Base-by-base conservation (phyloP, 2,113 vertebrate genomes). In the Camelus bactrianus region DNA sequence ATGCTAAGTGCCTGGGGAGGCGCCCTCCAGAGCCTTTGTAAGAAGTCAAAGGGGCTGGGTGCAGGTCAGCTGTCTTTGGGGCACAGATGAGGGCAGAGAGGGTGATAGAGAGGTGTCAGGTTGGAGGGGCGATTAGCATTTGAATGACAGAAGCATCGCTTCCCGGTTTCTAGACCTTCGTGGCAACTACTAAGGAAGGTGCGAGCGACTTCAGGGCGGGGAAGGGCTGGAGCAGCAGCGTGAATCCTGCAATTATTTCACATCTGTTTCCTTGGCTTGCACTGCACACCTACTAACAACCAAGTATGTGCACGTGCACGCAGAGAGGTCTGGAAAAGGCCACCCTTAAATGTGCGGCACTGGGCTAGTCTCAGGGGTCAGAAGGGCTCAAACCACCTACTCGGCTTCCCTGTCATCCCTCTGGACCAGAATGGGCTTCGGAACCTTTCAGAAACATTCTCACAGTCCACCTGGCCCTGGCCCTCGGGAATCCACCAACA, bases 1-100 rank as follows among this genome's bases (percentile, higher is more conserved):
- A 22, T 94, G 94, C 82, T 86, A 89, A 97, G 54, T 32, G 42
- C 35, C 35, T 32, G 54, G 13, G 87, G 92, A 96, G 93, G 76
- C 8, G 0, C 83, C 92, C 76, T 82, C 87, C 65, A 10, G 94
- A 46, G 88, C 42, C 87, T 95, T 89, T 93, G 94, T 89, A 42
- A 92, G n/a, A 24, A 15, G 60, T 77, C 69, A 64, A 13, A 82
- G 89, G n/a, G 48, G 14, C 26, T 12, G 72, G 86, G 11, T 54
- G 81, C 62, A 50, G n/a, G 69, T 56, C 89, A 62, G 2, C 26
- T 64, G n/a, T 48, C 42, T 86, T 26, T 11, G 83, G 75, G 85
- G 90, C 19, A 60, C 58, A 56, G 65, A 52, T 2, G 60, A 32
- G 9, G 2, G 42, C 10, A 52, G 72, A 62, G 3, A 62, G 17